Conservation (phyloP, 2,888 invertebrate genomes). For the Corbicula japonica region DNA sequence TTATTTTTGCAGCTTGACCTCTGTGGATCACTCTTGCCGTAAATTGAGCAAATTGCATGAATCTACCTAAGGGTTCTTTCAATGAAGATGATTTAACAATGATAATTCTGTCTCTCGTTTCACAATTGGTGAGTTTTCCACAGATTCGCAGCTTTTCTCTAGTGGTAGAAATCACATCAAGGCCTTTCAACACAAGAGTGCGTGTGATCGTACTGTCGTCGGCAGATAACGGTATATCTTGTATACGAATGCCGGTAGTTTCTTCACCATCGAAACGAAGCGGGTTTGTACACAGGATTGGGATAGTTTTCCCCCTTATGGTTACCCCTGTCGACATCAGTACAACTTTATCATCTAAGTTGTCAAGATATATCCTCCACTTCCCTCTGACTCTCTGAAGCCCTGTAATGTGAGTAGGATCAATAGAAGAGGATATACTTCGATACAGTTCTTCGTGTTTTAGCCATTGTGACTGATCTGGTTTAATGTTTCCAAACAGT, state of each 20-base stretch:
- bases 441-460: conserved; percentile 9
- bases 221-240: conserved; percentile 29
- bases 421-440: too few species aligned
- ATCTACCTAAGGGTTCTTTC: too few species aligned
- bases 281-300: conserved; percentile 26
- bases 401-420: conserved; percentile 20
- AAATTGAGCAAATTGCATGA: too few species aligned
- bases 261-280: conserved; percentile 18
- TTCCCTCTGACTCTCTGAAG: conserved; percentile 22
- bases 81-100: too few species aligned
- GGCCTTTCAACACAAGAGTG: conserved; percentile 6
- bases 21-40: too few species aligned
- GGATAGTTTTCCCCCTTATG: conserved; percentile 24
- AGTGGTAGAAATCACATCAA: conserved; percentile 14
- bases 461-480: background rate
- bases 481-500: conserved; percentile 1
- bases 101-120: too few species aligned
- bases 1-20: too few species aligned
- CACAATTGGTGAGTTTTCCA: too few species aligned
- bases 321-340: conserved; percentile 10
- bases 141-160: conserved; percentile 29
- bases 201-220: conserved; percentile 20
- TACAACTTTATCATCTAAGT: conserved; percentile 27
- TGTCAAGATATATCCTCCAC: conserved; percentile 42
- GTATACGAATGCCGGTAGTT: conserved; percentile 5